A percentile compares a stretch with the other conserved stretches of the same genome.
phyloP scores from a whole-genome alignment of 2,113 vertebrate genomes.

The Equus quagga region DNA sequence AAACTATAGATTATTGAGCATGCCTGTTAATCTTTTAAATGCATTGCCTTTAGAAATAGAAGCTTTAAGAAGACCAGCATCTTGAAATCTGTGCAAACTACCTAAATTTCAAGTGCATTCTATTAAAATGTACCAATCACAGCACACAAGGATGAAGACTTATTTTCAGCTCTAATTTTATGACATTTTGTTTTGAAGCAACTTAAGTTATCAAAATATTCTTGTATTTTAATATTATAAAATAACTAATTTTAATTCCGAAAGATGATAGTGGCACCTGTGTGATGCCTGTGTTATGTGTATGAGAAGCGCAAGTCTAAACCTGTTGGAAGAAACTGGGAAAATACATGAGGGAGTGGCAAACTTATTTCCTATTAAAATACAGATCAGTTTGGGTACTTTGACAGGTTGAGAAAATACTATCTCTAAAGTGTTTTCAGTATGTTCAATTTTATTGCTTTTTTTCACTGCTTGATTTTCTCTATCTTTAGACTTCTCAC shows the following conservation, averaged over 20 bases:
- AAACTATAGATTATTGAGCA: background rate
- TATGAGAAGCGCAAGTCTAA: background rate
- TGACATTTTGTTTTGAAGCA: background rate
- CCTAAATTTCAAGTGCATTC: background rate
- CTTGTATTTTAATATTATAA: background rate
- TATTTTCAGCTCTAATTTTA: constrained; percentile 14
- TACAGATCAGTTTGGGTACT: background rate
- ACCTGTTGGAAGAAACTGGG: background rate
- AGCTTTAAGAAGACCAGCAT: background rate
- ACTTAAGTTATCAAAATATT: background rate
- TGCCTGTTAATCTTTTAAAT: background rate
- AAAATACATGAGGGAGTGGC: background rate
- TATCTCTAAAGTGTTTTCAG: background rate
- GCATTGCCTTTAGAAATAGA: background rate
- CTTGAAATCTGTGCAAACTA: background rate
- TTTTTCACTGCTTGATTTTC: background rate
- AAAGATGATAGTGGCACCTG: background rate
- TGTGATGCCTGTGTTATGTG: background rate
- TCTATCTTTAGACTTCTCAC: background rate
- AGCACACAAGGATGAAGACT: background rate
- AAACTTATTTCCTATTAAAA: background rate
- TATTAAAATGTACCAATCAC: background rate
- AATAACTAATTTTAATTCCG: constrained; percentile 2
- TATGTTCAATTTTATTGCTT: background rate
- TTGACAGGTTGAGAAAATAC: background rate